A percentile compares a stretch with the other conserved stretches of the same genome.
phyloP scores from a whole-genome alignment of 2,888 invertebrate genomes.

The Julus scanicus region DNA sequence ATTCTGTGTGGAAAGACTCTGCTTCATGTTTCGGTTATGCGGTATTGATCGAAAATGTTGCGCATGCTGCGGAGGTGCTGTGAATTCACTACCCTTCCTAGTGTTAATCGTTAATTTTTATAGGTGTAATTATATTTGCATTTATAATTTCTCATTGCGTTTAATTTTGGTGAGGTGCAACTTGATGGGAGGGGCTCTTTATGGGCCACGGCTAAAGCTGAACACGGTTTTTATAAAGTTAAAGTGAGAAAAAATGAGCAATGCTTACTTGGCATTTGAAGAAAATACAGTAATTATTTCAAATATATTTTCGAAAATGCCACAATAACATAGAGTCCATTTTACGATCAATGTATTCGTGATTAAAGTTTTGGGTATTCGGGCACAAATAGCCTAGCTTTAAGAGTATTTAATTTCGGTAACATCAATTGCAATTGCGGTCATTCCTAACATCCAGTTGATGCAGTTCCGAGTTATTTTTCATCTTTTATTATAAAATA shows the following conservation, averaged over 20 bases:
- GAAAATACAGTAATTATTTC: too few relatives aligned
- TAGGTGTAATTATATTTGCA: slow-evolving; percentile 40
- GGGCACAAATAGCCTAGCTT: background rate
- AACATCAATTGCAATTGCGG: slow-evolving; percentile 7
- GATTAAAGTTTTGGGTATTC: background rate
- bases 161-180: background rate
- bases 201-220: background rate
- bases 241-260: background rate
- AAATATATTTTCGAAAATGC: too few relatives aligned
- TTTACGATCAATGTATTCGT: background rate
- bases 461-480: slow-evolving; percentile 18
- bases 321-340: too few relatives aligned
- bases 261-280: too few relatives aligned
- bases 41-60: slow-evolving; percentile 20
- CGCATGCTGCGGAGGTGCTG: background rate
- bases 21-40: slow-evolving; percentile 39
- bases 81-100: background rate
- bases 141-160: slow-evolving; percentile 12
- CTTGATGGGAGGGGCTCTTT: background rate
- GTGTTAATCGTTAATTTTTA: slow-evolving; percentile 43
- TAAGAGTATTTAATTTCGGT: background rate
- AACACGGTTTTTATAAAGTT: background rate
- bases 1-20: background rate
- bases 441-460: slow-evolving; percentile 6
- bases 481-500: slow-evolving; percentile 44